A percentile compares a stretch with the other conserved stretches of the same genome.
Evolutionary conservation across 2,797 vertebrate genomes (phyloP).

Genomic region (Catamblyrhynchus diadema): DNA sequence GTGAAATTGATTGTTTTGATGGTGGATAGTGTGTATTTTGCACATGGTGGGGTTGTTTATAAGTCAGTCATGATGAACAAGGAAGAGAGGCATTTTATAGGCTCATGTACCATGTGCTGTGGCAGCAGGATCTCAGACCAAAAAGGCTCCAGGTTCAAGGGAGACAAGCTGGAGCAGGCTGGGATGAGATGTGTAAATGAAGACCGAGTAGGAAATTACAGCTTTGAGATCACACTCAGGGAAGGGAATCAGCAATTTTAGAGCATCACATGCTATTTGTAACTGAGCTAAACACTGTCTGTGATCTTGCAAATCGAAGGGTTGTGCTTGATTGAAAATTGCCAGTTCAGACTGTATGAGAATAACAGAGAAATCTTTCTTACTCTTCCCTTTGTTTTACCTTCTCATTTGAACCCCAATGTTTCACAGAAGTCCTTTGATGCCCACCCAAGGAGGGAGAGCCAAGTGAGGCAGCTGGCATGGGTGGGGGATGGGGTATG

Average conservation of each 20-base stretch:
- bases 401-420: background rate
- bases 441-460: constrained; percentile 95
- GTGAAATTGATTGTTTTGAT: background rate
- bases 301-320: background rate
- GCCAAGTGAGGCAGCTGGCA: constrained; percentile 94
- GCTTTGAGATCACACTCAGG: background rate
- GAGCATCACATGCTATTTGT: background rate
- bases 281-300: background rate
- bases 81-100: background rate
- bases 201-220: background rate
- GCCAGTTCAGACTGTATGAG: rapidly evolving
- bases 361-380: background rate
- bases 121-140: background rate
- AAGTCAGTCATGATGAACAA: background rate
- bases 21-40: background rate
- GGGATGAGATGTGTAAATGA: background rate
- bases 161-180: background rate
- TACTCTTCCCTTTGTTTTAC: background rate
- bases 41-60: background rate
- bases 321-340: background rate
- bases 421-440: constrained; percentile 91
- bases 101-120: background rate
- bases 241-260: background rate
- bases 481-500: constrained; percentile 97
- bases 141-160: background rate